Base-by-base conservation (phyloP, 92 coral and sea anemone species). In the Palythoa heliodiscus region DNA sequence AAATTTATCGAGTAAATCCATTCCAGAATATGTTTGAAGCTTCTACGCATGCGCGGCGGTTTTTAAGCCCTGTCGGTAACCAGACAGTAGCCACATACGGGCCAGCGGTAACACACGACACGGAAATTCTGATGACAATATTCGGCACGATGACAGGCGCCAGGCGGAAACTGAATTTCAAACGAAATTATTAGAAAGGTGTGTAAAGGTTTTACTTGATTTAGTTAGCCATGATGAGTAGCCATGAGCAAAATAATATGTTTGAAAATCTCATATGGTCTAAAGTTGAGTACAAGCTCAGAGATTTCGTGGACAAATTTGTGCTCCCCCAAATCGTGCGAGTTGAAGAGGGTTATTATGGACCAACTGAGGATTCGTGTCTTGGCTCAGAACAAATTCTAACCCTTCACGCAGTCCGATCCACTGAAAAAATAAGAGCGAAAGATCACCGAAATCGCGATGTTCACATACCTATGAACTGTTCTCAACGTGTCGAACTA, bases 291-390 rank as follows among this genome's bases (percentile, higher is more conserved):
- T 91, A 91, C 82, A 87, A 81, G 60, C 80, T 96, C 9, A 71
- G 82, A 58, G 95, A 94, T 17, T 97, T 94, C 71, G 93, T 97
- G 40, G 93, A 87, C 60, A 93, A 90, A 63, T 97, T 92, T 77
- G 86, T 91, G 2, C 88, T 94, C 16, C 99, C 99, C 8, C 99
- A 97, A 89, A 85, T 97, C 75, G 99, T 94, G 50, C 93, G 92
- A 64, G 99, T 97, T 15, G 91, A 90, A 20, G 98, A 94, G 67
- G 99, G 99, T 55, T 94, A 89, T 82, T 97, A 97, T n/a, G 98
- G 98, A 11, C 97, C 98, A 2, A 92, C 91, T 16, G 99, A 97
- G 74, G 99, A 97, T 11, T 94, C 98, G 63, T 94, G 98, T 89
- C 93, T 97, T 15, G 98, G 97, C 48, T 93, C 97, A 12, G 99